phyloP scores from a whole-genome alignment of 53 echinoderm and acorn worm species.

The Arbacia lixula region DNA sequence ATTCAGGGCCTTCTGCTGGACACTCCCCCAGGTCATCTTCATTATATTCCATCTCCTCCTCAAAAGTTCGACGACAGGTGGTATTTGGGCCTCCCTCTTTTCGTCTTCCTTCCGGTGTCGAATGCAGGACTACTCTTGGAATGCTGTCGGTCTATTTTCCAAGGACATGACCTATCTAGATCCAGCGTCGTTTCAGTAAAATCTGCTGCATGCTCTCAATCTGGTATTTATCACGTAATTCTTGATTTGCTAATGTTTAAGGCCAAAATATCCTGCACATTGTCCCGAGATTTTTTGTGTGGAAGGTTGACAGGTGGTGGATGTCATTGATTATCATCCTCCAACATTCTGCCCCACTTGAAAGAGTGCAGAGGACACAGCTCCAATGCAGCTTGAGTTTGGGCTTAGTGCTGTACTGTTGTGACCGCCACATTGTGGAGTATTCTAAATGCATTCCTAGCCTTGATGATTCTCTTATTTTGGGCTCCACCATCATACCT shows the following conservation, averaged over 20 bases:
- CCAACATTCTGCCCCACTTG: slow-evolving; percentile 29
- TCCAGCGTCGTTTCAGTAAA: neutral
- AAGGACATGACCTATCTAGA: slow-evolving; percentile 36
- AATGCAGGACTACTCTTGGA: neutral
- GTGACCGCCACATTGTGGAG: slow-evolving; percentile 5
- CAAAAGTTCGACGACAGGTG: slow-evolving; percentile 34
- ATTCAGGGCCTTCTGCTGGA: slow-evolving; percentile 22
- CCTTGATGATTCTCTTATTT: slow-evolving; percentile 7
- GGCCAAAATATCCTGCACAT: slow-evolving; percentile 35
- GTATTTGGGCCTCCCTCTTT: slow-evolving; percentile 26
- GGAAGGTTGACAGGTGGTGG: slow-evolving; percentile 18
- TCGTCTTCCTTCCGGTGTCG: slow-evolving; percentile 22
- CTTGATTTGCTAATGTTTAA: slow-evolving; percentile 27
- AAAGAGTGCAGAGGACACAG: slow-evolving; percentile 34
- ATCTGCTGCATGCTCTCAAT: slow-evolving; percentile 1
- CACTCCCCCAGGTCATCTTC: slow-evolving; percentile 17
- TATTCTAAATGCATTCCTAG: neutral
- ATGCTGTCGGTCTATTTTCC: neutral
- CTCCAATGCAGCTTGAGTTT: slow-evolving; percentile 28
- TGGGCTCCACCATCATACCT: neutral
- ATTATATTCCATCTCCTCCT: slow-evolving; percentile 1
- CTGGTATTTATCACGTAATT: neutral
- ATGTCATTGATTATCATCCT: neutral
- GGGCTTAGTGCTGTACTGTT: slow-evolving; percentile 11
- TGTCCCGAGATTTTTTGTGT: neutral